Base-by-base conservation (phyloP, 2,888 invertebrate genomes). In the Dryobotodes eremita region DNA sequence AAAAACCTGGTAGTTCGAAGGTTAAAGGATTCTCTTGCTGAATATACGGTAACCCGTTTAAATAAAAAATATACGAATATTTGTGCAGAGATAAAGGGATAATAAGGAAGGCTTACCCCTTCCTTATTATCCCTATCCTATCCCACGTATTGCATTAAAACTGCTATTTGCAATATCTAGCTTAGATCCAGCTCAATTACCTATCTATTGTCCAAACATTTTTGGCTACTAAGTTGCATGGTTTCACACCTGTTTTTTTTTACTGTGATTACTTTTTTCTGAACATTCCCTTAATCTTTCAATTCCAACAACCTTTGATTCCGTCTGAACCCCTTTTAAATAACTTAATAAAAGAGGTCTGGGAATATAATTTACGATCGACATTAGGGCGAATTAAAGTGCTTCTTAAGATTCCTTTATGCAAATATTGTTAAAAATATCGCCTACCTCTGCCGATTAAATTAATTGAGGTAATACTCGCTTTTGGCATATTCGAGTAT, bases 361-460 rank as follows among this genome's bases (percentile, higher is more conserved):
- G 87, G 88, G 83, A 88, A 79, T 90, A 94, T 95, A 94, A 94
- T 92, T 95, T 94, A 94, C 91, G 86, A 86, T 84, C 89, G 90
- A 93, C 93, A 92, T 94, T 93, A 91, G 90, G 91, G 88, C 90
- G 92, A 91, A 92, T 90, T 92, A 94, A 94, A 94, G 92, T 90
- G 95, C 95, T 95, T 94, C 96, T 95, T 95, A 95, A 92, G 95
- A 93, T 93, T 91, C 93, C 93, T 95, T 94, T 94, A 96, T 95
- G 96, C 95, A 95, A 96, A 96, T 95, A 94, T 92, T 92, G 87
- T 91, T 92, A 91, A 92, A 94, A 94, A 94, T 94, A 93, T 91
- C 92, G 77, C 87, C 83, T 83, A 89, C 91, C 90, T 90, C 87
- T 84, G 81, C 79, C 85, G 89, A 90, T 93, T 94, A 94, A 92